Evolutionary conservation across 2,113 vertebrate genomes (phyloP).

Genomic region (Pachypanchax playfairii): DNA sequence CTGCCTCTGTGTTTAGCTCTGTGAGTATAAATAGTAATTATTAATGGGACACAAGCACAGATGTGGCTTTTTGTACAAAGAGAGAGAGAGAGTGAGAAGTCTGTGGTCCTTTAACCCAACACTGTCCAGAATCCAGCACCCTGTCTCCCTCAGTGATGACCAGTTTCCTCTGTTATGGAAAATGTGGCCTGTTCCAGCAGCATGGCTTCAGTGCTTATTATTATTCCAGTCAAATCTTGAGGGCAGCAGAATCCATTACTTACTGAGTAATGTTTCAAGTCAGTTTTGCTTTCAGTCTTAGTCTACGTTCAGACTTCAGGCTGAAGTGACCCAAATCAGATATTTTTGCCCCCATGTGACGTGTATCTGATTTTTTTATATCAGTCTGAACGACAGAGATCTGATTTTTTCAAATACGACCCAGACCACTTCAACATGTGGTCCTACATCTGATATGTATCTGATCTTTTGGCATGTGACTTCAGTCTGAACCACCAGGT

Average conservation of each 20-base stretch:
- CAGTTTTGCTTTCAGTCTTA: not conserved
- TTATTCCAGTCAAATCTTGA: slow-evolving; percentile 18
- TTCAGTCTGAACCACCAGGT: too few species aligned
- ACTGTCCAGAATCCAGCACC: slow-evolving; percentile 21
- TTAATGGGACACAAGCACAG: slow-evolving; percentile 65
- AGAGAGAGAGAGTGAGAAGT: not conserved
- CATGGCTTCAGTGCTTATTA: not conserved
- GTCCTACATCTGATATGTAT: too few species aligned
- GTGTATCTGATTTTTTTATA: too few species aligned
- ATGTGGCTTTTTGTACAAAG: slow-evolving; percentile 36
- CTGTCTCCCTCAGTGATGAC: slow-evolving; percentile 14
- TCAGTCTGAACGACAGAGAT: too few species aligned
- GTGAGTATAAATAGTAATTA: slow-evolving; percentile 60
- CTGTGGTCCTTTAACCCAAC: slow-evolving; percentile 37
- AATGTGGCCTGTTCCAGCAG: slow-evolving; percentile 14
- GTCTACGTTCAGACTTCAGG: too few species aligned
- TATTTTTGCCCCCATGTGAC: too few species aligned
- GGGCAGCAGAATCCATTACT: slow-evolving; percentile 2
- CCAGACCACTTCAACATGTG: too few species aligned
- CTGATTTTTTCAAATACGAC: too few species aligned
- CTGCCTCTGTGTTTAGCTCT: slow-evolving; percentile 60
- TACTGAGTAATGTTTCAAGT: not conserved
- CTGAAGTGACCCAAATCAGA: too few species aligned
- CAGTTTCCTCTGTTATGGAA: slow-evolving; percentile 34
- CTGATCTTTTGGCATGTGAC: too few species aligned